Evolutionary conservation across 2,113 vertebrate species (phyloP).

Genomic region (Myiozetetes cayanensis): DNA sequence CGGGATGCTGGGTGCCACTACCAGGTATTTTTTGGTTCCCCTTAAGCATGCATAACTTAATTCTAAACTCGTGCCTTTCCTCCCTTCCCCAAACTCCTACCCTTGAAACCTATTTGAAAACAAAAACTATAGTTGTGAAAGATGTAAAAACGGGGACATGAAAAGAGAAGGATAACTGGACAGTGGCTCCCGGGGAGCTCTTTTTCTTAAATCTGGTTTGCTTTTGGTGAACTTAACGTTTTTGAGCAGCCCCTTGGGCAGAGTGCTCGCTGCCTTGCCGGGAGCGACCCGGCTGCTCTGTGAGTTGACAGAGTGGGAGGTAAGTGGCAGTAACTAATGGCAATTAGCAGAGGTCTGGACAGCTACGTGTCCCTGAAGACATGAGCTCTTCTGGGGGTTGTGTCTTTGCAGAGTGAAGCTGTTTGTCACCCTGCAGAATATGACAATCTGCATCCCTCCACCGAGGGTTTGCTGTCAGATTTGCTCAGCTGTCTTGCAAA

Average conservation of each 20-base stretch:
- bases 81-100: neutral
- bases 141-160: neutral
- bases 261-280: neutral
- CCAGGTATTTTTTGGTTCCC: constrained; percentile 10
- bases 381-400: neutral
- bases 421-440: neutral
- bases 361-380: neutral
- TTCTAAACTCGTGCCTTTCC: neutral
- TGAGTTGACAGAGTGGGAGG: neutral
- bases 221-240: accelerated
- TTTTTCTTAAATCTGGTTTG: neutral
- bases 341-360: constrained; percentile 9
- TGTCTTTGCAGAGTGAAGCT: neutral
- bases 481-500: neutral
- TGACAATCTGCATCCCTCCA: neutral
- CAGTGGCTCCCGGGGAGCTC: neutral
- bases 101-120: neutral
- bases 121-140: neutral
- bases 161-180: neutral
- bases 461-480: neutral
- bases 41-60: neutral
- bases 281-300: neutral
- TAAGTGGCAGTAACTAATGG: neutral
- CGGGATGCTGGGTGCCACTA: neutral
- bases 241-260: neutral